phyloP scores from a whole-genome alignment of 2,113 vertebrate genomes.

The Kryptolebias marmoratus region DNA sequence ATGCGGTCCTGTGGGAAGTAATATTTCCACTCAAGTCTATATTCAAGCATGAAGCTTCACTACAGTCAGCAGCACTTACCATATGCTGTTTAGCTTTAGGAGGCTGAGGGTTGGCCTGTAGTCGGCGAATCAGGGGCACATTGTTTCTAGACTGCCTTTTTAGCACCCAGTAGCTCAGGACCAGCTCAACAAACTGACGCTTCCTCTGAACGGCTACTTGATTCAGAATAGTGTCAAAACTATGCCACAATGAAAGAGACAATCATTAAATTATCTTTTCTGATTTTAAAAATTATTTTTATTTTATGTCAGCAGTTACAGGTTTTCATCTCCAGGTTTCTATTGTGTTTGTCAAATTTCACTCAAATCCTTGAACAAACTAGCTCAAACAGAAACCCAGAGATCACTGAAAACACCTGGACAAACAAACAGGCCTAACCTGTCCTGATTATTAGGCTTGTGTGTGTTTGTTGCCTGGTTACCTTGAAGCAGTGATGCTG shows the following conservation, averaged over 20 bases:
- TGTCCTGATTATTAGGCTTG: not conserved
- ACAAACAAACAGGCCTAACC: not conserved
- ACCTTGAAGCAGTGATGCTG: constrained; percentile 95
- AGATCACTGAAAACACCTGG: not conserved
- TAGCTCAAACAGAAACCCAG: not conserved
- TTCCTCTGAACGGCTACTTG: constrained; percentile 97
- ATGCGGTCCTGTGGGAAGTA: constrained; percentile 77
- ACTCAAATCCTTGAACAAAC: not conserved
- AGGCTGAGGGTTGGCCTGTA: constrained; percentile 91
- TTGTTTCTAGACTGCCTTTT: constrained; percentile 96
- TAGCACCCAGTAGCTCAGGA: constrained; percentile 96
- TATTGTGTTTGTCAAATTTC: not conserved
- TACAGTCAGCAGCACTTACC: constrained; percentile 72
- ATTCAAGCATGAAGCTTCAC: not conserved
- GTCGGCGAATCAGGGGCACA: constrained; percentile 91
- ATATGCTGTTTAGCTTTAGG: constrained; percentile 81
- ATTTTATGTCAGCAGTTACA: not conserved
- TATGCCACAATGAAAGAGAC: constrained; percentile 47
- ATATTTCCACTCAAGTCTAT: not conserved
- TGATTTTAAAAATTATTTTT: too few species aligned
- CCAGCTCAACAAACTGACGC: constrained; percentile 91
- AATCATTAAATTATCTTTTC: not conserved
- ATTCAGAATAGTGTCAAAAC: constrained; percentile 95
- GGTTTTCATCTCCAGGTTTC: not conserved
- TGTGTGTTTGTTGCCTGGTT: not conserved